Conservation (phyloP, 2,113 vertebrate species). For the Microtus oregoni region DNA sequence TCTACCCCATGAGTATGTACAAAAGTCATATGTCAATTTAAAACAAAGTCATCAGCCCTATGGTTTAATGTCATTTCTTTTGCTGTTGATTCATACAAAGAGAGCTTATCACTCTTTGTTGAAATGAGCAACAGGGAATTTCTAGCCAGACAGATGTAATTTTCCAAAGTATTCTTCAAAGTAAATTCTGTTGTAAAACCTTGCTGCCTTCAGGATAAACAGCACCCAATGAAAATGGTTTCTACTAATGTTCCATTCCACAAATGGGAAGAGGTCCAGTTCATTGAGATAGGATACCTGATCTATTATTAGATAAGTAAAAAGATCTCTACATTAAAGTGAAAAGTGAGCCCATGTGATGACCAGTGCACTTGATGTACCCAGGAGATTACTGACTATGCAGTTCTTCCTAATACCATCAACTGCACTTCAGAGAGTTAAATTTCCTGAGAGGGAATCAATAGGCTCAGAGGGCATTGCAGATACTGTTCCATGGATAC, state of each 20-base stretch:
- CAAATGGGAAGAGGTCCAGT: background rate
- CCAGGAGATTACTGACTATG: conserved; percentile 27
- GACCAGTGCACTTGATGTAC: background rate
- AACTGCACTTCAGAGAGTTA: conserved; percentile 19
- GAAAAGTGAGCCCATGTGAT: conserved; percentile 5
- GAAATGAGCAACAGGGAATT: background rate
- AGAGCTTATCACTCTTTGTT: background rate
- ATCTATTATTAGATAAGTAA: conserved; percentile 20
- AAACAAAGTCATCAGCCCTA: background rate
- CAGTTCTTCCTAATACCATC: background rate
- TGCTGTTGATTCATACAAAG: background rate
- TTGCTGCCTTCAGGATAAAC: background rate
- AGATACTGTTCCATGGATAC: background rate
- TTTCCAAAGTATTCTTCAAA: background rate
- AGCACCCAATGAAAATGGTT: conserved; percentile 4
- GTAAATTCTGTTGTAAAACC: background rate
- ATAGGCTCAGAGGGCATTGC: background rate
- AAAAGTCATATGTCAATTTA: background rate
- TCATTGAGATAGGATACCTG: conserved; percentile 29
- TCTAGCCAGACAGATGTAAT: background rate
- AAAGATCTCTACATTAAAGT: conserved; percentile 46
- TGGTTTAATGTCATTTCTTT: background rate
- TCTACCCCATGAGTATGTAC: background rate
- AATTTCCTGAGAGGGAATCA: conserved; percentile 53
- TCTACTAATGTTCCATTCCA: background rate